Evolutionary conservation across 2,113 vertebrate species (phyloP), one percentile per base, ranked within the genome.

Genomic region (Sciurus niger): DNA sequence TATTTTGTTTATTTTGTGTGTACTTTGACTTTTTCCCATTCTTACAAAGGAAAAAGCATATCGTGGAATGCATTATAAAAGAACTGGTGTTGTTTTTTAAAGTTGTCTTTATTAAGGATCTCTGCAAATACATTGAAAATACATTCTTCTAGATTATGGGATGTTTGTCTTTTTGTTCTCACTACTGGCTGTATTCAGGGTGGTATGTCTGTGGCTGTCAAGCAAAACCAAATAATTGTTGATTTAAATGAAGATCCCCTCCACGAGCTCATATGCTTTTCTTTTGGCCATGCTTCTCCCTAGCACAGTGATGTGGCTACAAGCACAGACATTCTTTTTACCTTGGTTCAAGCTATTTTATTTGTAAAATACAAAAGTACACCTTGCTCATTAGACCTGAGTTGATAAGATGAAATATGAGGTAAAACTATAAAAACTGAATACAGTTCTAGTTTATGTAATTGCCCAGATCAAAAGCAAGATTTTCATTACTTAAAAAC

Each of bases 61-160:
- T 16, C 16, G 43, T 63, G 80, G 43, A 58, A 63, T 53, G 14
- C 25, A 40, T 76, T 63, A 63, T 84, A 43, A 70, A 89, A 82
- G 48, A 90, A 43, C 8, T 63, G 14, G 12, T 78, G 67, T 68
- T 91, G 40, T 63, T 72, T 93, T 86, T 83, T 74, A 65, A 90
- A 94, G 20, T 74, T 82, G 4, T 95, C 24, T 25, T 17, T 94
- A 74, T 92, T 93, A 86, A 94, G 51, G 46, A 48, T 95, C 96
- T 96, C 91, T 89, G 86, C 84, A 96, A 94, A 90, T 63, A 77
- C 4, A 10, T n/a, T 86, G 84, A 51, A 83, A 73, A 53, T 95
- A 22, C 67, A 78, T 11, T 82, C 65, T 87, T 90, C 25, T 43
- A 48, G 43, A 67, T 90, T 84, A 58, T 79, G n/a, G 18, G 8